These are phyloP conservation scores for Macroramphosus scolopax DNA, from an alignment of 2,797 vertebrate genomes.

Conservation along the genomic window DNA sequence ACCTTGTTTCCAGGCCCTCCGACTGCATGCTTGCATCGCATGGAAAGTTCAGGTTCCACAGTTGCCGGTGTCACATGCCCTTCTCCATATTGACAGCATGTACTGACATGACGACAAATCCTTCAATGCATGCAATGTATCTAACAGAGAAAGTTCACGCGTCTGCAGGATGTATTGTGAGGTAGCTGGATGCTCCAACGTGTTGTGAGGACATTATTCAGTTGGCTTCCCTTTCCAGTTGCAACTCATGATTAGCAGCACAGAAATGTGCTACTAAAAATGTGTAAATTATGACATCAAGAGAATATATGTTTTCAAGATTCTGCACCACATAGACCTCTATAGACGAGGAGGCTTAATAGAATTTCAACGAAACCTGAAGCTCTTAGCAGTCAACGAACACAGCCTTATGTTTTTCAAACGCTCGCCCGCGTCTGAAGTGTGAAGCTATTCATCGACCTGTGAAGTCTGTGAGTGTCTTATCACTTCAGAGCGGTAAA, in stretches of 20 bases:
- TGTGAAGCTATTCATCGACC: slow-evolving; percentile 56
- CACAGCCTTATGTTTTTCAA: slow-evolving; percentile 31
- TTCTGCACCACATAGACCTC: background rate
- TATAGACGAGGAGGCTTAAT: background rate
- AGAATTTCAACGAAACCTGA: slow-evolving; percentile 5
- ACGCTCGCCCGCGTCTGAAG: slow-evolving; percentile 27
- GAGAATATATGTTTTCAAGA: slow-evolving; percentile 10
- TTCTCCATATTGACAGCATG: slow-evolving; percentile 66
- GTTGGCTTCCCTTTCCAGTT: background rate
- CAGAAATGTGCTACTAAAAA: slow-evolving; percentile 4
- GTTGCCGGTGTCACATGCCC: slow-evolving; percentile 65
- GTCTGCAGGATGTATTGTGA: background rate
- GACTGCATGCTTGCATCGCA: slow-evolving; percentile 52
- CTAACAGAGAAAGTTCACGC: slow-evolving; percentile 18
- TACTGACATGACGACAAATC: slow-evolving; percentile 58
- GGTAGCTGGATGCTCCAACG: too few relatives aligned
- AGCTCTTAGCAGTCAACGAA: slow-evolving; percentile 15
- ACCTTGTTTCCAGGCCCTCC: slow-evolving; percentile 48
- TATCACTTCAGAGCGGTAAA: slow-evolving; percentile 74
- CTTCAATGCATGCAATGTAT: slow-evolving; percentile 14
- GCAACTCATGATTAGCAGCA: slow-evolving; percentile 10
- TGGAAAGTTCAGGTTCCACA: slow-evolving; percentile 68
- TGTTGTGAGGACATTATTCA: too few relatives aligned
- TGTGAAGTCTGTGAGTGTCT: slow-evolving; percentile 62
- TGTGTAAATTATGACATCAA: too few relatives aligned